Evolutionary conservation across 2,888 invertebrate species (phyloP).

Genomic region (Celastrina argiolus): DNA sequence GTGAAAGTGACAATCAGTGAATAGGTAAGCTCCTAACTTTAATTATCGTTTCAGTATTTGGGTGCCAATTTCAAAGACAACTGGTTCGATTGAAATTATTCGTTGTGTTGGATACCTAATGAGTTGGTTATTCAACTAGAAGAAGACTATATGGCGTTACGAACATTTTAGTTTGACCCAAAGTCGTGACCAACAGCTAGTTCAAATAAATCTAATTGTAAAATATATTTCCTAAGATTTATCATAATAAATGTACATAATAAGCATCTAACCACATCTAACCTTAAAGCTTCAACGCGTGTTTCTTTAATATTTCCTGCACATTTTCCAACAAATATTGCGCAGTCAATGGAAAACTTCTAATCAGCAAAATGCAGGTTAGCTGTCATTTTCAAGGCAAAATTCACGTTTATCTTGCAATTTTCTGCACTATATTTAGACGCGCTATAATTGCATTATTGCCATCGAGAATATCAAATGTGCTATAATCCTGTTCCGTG

Average conservation of each 20-base stretch:
- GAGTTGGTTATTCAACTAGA: no score
- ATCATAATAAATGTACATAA: no score
- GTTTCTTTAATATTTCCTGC: neutral
- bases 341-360: slow-evolving; percentile 1
- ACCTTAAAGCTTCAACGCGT: neutral
- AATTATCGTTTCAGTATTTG: no score
- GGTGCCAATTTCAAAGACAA: no score
- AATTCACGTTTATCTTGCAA: slow-evolving; percentile 3
- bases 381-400: slow-evolving; percentile 6
- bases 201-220: no score
- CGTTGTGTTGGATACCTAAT: no score
- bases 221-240: no score
- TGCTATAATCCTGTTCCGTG: neutral
- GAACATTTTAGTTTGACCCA: neutral
- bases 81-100: no score
- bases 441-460: neutral
- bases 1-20: no score
- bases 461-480: neutral
- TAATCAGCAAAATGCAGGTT: neutral
- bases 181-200: neutral
- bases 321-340: neutral
- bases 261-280: no score
- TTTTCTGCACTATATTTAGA: neutral
- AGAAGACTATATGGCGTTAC: neutral
- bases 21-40: no score